Conservation (phyloP, 1,140 invertebrate species). For the Ylistrum balloti region DNA sequence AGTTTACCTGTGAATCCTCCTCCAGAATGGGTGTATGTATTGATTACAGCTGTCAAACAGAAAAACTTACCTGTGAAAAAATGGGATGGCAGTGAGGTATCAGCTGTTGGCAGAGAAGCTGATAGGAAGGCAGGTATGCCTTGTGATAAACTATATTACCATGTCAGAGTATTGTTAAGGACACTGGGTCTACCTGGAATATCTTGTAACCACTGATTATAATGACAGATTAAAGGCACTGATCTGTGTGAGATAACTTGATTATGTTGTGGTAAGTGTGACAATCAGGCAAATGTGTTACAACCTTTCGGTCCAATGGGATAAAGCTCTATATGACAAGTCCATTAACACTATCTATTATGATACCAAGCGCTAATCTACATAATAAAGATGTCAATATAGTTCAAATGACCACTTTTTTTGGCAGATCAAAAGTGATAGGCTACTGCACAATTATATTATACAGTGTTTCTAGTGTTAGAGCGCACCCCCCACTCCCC, state of each 20-base stretch:
- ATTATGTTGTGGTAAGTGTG: neutral
- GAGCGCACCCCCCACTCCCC: too few relatives aligned
- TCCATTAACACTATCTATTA: conserved; percentile 5
- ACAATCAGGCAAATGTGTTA: neutral
- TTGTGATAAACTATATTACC: neutral
- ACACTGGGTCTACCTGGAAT: neutral
- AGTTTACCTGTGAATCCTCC: conserved; percentile 14
- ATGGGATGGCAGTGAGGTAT: neutral
- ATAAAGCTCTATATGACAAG: neutral
- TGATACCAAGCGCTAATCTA: neutral
- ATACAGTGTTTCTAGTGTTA: too few relatives aligned
- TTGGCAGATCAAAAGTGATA: neutral
- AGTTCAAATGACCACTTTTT: neutral
- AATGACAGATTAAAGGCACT: neutral
- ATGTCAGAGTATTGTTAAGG: neutral
- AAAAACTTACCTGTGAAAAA: neutral
- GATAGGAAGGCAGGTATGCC: neutral
- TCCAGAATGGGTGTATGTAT: neutral
- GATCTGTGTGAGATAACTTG: neutral
- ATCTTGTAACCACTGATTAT: neutral
- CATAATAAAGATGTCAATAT: neutral
- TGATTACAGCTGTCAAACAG: neutral
- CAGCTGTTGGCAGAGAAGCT: neutral
- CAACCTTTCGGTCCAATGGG: neutral
- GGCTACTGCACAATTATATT: neutral